phyloP scores from a whole-genome alignment of 2,888 invertebrate species.

The Lepidochitona cinerea region DNA sequence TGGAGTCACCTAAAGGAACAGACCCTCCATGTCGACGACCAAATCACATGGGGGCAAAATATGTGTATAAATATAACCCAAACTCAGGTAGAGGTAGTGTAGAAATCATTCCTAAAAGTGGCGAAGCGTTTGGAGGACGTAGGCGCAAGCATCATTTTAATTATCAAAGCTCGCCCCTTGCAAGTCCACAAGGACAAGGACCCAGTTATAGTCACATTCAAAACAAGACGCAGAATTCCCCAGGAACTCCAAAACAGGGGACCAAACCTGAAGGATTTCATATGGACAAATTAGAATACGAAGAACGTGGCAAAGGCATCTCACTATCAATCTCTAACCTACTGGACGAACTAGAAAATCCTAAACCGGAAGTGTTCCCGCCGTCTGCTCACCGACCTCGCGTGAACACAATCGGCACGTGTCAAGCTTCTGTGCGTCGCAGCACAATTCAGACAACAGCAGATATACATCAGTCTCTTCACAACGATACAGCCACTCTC shows the following conservation, averaged over 20 bases:
- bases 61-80: conserved; percentile 3
- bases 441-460: background rate
- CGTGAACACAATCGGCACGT: background rate
- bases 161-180: background rate
- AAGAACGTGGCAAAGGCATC: background rate
- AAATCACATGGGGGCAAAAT: background rate
- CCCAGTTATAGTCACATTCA: background rate
- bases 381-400: background rate
- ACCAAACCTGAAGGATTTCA: background rate
- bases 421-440: background rate
- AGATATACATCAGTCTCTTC: background rate
- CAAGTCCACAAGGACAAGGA: background rate
- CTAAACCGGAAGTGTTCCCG: background rate
- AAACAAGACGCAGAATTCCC: background rate
- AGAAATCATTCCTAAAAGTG: background rate
- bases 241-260: background rate
- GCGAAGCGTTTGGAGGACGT: background rate
- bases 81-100: background rate
- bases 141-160: background rate
- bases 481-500: too few relatives aligned
- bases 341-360: background rate
- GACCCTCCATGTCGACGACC: background rate
- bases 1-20: background rate
- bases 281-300: background rate
- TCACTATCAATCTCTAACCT: background rate